Conservation (phyloP, 2,113 vertebrate species). For the Apeltes quadracus region DNA sequence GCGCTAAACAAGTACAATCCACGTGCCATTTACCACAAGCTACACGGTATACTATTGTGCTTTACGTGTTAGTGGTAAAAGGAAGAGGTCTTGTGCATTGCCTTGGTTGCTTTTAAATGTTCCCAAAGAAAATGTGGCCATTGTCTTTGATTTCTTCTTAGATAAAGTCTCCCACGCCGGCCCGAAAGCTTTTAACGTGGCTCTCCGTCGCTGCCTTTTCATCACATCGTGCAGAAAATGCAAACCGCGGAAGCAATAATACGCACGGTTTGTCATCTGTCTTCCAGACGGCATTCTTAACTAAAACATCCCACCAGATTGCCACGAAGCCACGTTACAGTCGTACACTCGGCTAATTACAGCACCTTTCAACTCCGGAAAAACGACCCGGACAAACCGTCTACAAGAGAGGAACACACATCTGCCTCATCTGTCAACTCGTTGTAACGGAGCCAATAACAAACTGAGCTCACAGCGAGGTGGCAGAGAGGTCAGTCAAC, state of each 20-base stretch:
- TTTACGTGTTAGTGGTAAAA: background rate
- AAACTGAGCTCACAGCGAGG: constrained; percentile 55
- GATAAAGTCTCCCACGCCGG: constrained; percentile 23
- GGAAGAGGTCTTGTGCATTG: background rate
- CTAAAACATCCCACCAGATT: background rate
- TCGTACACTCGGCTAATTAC: constrained; percentile 38
- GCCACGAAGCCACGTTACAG: constrained; percentile 2
- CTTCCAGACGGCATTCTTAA: constrained; percentile 4
- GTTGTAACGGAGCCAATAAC: constrained; percentile 60
- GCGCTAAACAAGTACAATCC: too few species aligned
- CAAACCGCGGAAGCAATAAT: constrained; percentile 12
- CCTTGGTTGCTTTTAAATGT: background rate
- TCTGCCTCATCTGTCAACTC: constrained; percentile 73
- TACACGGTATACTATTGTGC: background rate
- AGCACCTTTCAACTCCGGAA: constrained; percentile 37
- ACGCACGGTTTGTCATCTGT: constrained; percentile 12
- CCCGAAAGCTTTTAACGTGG: constrained; percentile 14
- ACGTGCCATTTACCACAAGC: background rate
- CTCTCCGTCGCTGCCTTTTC: constrained; percentile 10
- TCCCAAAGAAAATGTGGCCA: background rate
- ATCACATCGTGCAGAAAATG: constrained; percentile 16
- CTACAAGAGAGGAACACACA: constrained; percentile 53
- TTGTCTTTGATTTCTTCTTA: constrained; percentile 22
- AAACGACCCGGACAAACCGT: constrained; percentile 40
- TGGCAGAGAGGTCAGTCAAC: constrained; percentile 59